These are phyloP conservation scores for Euura lappo DNA, from an alignment of 1,140 invertebrate genomes.

Conservation along the genomic window DNA sequence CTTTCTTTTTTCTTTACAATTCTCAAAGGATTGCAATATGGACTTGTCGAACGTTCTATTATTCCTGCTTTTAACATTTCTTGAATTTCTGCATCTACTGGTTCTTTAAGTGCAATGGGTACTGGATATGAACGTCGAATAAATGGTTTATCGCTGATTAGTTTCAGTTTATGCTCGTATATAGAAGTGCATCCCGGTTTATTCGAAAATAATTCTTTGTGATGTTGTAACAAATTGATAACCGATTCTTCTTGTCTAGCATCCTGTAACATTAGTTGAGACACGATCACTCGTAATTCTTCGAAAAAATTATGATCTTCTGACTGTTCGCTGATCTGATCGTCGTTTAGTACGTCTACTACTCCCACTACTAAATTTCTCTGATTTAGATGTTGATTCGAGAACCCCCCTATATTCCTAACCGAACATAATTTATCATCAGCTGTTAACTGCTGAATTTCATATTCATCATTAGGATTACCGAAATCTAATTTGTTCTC, in stretches of 20 bases:
- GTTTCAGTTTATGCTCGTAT: conserved; percentile 27
- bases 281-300: conserved; percentile 11
- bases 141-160: conserved; percentile 21
- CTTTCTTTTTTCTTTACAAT: conserved; percentile 39
- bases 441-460: background rate
- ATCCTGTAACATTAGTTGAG: conserved; percentile 11
- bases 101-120: conserved; percentile 17
- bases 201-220: conserved; percentile 12
- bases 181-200: conserved; percentile 20
- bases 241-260: conserved; percentile 7
- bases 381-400: background rate
- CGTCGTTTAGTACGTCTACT: background rate
- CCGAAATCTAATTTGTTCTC: background rate
- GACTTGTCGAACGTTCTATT: conserved; percentile 31
- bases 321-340: background rate
- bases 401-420: background rate
- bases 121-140: conserved; percentile 28
- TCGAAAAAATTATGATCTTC: conserved; percentile 14
- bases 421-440: background rate
- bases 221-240: conserved; percentile 8
- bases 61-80: conserved; percentile 28
- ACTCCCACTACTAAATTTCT: background rate
- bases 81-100: conserved; percentile 17
- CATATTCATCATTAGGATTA: too few species aligned
- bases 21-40: conserved; percentile 40